A percentile compares a stretch with the other conserved stretches of the same genome.
Evolutionary conservation across 2,797 vertebrate species (phyloP).

Genomic region (Xerus rutilus): DNA sequence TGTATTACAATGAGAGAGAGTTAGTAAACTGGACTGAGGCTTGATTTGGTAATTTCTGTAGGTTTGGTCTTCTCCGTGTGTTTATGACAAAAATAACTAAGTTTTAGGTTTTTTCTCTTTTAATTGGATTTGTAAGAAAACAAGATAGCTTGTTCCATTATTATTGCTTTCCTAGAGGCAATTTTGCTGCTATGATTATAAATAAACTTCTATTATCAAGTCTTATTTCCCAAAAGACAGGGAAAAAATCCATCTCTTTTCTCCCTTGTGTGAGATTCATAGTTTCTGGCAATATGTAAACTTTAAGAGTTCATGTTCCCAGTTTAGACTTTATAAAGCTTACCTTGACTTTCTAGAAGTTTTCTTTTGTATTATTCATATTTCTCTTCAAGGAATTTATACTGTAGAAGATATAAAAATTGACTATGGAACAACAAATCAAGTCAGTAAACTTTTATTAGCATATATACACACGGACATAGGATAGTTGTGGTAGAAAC

Average conservation of each 20-base stretch:
- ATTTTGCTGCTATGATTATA: conserved; percentile 73
- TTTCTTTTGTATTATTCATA: conserved; percentile 26
- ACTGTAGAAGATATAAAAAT: conserved; percentile 2
- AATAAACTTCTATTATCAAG: conserved; percentile 78
- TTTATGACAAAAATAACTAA: conserved; percentile 44
- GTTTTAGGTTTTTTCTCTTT: conserved; percentile 55
- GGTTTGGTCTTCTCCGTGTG: not conserved
- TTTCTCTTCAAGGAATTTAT: conserved; percentile 55
- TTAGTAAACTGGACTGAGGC: not conserved
- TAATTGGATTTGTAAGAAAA: conserved; percentile 69
- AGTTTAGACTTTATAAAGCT: conserved; percentile 51
- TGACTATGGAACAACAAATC: conserved; percentile 30
- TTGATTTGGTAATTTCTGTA: not conserved
- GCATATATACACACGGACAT: not conserved
- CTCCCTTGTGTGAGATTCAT: conserved; percentile 60
- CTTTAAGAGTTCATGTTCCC: conserved; percentile 56
- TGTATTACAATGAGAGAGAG: rapidly evolving
- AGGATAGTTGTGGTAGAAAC: not conserved
- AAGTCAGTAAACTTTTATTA: conserved; percentile 43
- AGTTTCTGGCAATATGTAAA: conserved; percentile 54
- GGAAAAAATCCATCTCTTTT: conserved; percentile 59
- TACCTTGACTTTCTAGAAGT: conserved; percentile 15
- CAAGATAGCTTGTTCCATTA: conserved; percentile 25
- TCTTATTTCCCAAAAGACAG: conserved; percentile 69
- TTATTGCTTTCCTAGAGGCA: conserved; percentile 76